Evolutionary conservation across 1,140 invertebrate genomes (phyloP).

Genomic region (Sycobia sp.): DNA sequence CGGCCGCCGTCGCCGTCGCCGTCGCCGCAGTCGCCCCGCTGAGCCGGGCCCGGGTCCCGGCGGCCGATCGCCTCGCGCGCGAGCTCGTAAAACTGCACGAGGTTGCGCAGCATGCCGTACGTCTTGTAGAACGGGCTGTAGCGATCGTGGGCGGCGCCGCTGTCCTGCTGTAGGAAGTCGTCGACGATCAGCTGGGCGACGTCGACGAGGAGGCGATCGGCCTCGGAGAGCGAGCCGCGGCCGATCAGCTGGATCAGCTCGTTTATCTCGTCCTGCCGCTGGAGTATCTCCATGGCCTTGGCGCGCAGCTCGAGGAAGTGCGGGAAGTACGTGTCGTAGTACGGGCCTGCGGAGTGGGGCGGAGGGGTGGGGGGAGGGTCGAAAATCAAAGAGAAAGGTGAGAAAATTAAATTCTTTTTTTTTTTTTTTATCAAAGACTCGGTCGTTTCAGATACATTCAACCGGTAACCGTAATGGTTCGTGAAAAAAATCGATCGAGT

Average conservation of each 20-base stretch:
- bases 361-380: neutral
- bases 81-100: constrained; percentile 79
- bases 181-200: constrained; percentile 79
- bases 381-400: neutral
- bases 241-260: constrained; percentile 90
- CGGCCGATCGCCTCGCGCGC: constrained; percentile 57
- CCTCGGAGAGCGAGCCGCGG: constrained; percentile 79
- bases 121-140: constrained; percentile 87
- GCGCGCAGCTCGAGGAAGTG: constrained; percentile 72
- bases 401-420: too few relatives aligned
- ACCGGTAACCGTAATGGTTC: neutral
- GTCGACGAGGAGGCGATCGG: constrained; percentile 81
- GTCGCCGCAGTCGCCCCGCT: constrained; percentile 41
- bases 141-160: constrained; percentile 77
- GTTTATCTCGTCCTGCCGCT: constrained; percentile 86
- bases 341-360: constrained; percentile 64
- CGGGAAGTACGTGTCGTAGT: constrained; percentile 78
- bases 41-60: too few relatives aligned
- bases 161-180: constrained; percentile 82
- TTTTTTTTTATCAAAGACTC: too few relatives aligned
- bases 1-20: constrained; percentile 55
- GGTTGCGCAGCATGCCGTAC: constrained; percentile 79
- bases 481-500: too few relatives aligned
- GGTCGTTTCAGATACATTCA: too few relatives aligned
- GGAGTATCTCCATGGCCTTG: constrained; percentile 73